Evolutionary conservation across 2,797 vertebrate species (phyloP), one percentile per base, ranked within the genome.

Genomic region (Chlorospingus flavigularis): DNA sequence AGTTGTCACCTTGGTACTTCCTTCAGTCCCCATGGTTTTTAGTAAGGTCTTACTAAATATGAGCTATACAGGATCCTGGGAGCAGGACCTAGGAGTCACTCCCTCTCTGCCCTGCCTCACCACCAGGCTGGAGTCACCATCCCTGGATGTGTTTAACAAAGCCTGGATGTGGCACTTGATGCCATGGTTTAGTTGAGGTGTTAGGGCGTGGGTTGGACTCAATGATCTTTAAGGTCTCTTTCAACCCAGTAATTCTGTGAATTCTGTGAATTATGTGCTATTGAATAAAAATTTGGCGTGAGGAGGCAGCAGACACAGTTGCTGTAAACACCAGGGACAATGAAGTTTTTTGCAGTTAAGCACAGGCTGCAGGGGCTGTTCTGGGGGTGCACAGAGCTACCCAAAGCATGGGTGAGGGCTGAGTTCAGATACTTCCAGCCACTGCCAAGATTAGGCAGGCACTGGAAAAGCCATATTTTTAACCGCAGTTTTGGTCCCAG

Each of bases 201-300:
- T 9, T 28, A 7, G 57, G 35, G 25, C 2, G 2, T 19, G 57
- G 17, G 8, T 28, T 39, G 35, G 57, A 28, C 35, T 28, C 1
- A 0, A 13, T 37, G 17, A 19, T 60, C 17, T 39, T 60, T 13
- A 39, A 37, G 11, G 4, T 58, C 17, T 58, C 25, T 37, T 58
- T 17, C 8, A 58, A 9, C 6, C 16, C 1, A 2, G 17, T 18
- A 0, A 37, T 37, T 13, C 57, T 13, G 17, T 58, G n/a, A n/a
- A 54, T 54, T 54, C 53, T 30, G 31, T n/a, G n/a, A 55, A 58
- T 58, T 37, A 24, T 58, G 16, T 39, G 57, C 10, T 65, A 2
- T 10, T 82, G 47, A 17, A 47, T 13, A 58, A 50, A 71, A 68
- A 37, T 14, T 37, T 48, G 13, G 2, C 24, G 18, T 13, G 26